A percentile compares a stretch with the other conserved stretches of the same genome.
phyloP scores from a whole-genome alignment of 2,113 vertebrate species.

The Tetraodon nigroviridis region DNA sequence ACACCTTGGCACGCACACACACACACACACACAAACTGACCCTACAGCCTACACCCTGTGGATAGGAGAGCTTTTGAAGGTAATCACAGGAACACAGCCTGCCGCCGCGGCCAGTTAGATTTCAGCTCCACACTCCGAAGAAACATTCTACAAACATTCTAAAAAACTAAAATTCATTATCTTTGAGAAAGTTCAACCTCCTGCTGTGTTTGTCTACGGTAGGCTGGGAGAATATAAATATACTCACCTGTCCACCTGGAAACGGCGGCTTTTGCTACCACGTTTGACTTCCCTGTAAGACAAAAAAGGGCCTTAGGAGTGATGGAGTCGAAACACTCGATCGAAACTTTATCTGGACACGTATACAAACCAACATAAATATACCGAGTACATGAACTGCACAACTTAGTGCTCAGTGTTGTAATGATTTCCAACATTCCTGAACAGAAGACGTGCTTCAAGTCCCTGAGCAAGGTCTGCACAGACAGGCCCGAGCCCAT shows the following conservation, averaged over 20 bases:
- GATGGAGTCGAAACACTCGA: background rate
- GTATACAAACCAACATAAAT: background rate
- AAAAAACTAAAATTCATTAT: too few species aligned
- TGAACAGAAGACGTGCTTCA: background rate
- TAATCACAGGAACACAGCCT: background rate
- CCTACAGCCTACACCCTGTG: slow-evolving; percentile 6
- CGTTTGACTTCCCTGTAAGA: slow-evolving; percentile 83
- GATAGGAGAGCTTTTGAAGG: slow-evolving; percentile 14
- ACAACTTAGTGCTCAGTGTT: too few species aligned
- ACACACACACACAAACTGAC: slow-evolving; percentile 1
- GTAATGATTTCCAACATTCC: background rate
- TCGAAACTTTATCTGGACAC: background rate
- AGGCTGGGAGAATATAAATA: background rate
- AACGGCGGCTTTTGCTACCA: slow-evolving; percentile 87
- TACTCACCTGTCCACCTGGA: slow-evolving; percentile 94
- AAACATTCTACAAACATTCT: background rate
- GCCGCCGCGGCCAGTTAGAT: background rate
- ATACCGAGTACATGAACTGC: too few species aligned
- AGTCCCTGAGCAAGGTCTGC: background rate
- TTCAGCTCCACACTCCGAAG: background rate
- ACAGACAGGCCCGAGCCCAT: slow-evolving; percentile 31
- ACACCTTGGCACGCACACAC: too few species aligned
- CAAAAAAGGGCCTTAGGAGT: background rate
- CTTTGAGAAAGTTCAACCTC: too few species aligned
- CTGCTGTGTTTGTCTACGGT: too few species aligned